These are phyloP conservation scores for Cygnus olor DNA, from an alignment of 2,797 vertebrate genomes.

Conservation along the genomic window DNA sequence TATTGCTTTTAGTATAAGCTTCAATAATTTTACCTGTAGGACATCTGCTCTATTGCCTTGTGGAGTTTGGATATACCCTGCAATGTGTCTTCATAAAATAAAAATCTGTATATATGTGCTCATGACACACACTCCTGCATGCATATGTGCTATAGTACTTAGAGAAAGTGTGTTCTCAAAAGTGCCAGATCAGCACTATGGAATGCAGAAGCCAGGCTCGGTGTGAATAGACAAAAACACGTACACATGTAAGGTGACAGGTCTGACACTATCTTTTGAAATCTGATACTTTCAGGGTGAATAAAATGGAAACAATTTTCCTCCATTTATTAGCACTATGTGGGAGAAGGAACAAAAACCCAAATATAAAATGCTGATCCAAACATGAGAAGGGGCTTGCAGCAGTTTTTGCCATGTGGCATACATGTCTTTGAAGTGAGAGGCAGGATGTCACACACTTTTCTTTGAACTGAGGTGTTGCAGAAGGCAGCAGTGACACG, in stretches of 20 bases:
- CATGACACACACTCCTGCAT: background rate
- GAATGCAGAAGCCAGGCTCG: conserved; percentile 26
- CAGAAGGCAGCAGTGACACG: conserved; percentile 52
- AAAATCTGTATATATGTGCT: background rate
- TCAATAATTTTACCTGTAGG: background rate
- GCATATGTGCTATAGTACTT: background rate
- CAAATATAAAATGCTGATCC: conserved; percentile 62
- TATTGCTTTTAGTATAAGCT: background rate
- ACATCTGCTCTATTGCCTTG: background rate
- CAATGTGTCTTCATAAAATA: background rate
- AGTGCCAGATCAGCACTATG: background rate
- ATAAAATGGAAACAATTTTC: conserved; percentile 48
- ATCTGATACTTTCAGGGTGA: conserved; percentile 28
- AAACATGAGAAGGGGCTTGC: conserved; percentile 52
- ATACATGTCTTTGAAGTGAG: conserved; percentile 65
- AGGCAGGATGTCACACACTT: conserved; percentile 54
- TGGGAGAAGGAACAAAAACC: conserved; percentile 15
- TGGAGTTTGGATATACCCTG: background rate
- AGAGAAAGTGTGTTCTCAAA: background rate
- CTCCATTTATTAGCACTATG: conserved; percentile 55
- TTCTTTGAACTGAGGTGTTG: conserved; percentile 70
- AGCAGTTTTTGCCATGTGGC: conserved; percentile 21
- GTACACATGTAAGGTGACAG: background rate
- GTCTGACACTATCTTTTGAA: conserved; percentile 15
- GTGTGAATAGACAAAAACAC: conserved; percentile 7